phyloP scores from a whole-genome alignment of 2,113 vertebrate species.

The Danionella cerebrum region DNA sequence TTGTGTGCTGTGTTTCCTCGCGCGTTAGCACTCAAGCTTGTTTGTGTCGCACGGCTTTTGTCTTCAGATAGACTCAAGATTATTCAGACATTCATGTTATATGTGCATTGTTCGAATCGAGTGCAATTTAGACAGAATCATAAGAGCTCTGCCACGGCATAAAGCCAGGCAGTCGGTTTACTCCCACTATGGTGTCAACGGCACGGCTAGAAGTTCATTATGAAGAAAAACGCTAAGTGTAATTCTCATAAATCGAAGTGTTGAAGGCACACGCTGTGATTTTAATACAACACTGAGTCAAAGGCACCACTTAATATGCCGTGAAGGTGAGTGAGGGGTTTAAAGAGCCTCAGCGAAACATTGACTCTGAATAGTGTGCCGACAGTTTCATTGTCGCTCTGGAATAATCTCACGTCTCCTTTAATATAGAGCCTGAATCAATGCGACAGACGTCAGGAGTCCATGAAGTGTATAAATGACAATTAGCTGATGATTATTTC shows the following conservation, averaged over 20 bases:
- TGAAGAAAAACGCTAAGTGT: background rate
- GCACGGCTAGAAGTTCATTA: background rate
- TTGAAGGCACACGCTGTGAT: conserved; percentile 4
- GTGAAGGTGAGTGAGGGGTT: conserved; percentile 1
- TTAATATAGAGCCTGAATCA: background rate
- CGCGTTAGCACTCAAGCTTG: background rate
- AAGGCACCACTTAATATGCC: conserved; percentile 2
- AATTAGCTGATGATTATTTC: background rate
- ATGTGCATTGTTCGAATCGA: background rate
- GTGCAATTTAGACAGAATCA: background rate
- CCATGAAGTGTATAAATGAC: background rate
- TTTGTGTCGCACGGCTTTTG: conserved; percentile 38
- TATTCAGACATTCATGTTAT: background rate
- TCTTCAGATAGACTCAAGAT: background rate
- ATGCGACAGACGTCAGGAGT: background rate
- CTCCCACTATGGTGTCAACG: background rate
- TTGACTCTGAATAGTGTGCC: background rate
- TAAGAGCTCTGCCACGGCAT: background rate
- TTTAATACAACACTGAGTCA: conserved; percentile 12
- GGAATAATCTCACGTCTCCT: background rate
- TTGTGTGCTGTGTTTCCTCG: conserved; percentile 14
- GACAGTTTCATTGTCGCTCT: background rate
- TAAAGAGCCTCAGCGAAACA: background rate
- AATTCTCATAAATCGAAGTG: background rate
- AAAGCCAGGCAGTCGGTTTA: background rate